A percentile compares a stretch with the other conserved stretches of the same genome.
phyloP scores from a whole-genome alignment of 2,113 vertebrate species.

The Anarrhichthys ocellatus region DNA sequence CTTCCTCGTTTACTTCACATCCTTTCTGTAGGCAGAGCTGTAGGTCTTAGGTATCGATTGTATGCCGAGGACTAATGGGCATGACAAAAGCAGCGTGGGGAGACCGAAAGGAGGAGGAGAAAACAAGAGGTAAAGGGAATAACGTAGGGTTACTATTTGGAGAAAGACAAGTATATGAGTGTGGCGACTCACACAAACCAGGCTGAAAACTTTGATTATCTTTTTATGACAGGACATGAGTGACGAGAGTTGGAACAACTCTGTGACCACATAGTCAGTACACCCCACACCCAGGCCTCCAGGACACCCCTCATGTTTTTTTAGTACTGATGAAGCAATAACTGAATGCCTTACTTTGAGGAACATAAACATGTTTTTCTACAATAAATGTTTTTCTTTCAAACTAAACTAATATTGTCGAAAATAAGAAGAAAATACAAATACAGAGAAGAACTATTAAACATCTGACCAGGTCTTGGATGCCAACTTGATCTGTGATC shows the following conservation, averaged over 20 bases:
- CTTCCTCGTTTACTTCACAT: constrained; percentile 38
- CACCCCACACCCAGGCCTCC: not conserved
- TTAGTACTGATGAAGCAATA: not conserved
- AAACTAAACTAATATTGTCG: not conserved
- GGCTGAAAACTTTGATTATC: not conserved
- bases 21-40: constrained; percentile 42
- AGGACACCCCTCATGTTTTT: not conserved
- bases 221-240: not conserved
- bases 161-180: constrained; percentile 13
- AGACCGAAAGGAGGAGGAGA: constrained; percentile 32
- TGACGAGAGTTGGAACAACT: not conserved
- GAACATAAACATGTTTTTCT: not conserved
- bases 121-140: constrained; percentile 38
- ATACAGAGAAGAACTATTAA: not conserved
- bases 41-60: constrained; percentile 57
- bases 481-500: not conserved
- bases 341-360: not conserved
- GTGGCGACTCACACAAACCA: not conserved
- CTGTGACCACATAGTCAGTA: not conserved
- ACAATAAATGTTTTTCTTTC: no score
- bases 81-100: constrained; percentile 49
- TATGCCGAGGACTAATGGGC: constrained; percentile 57
- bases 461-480: not conserved
- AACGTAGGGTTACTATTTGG: not conserved
- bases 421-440: not conserved